These are phyloP conservation scores for Chrysogorgia sp. DNA, from an alignment of 92 coral and sea anemone genomes.

Conservation along the genomic window DNA sequence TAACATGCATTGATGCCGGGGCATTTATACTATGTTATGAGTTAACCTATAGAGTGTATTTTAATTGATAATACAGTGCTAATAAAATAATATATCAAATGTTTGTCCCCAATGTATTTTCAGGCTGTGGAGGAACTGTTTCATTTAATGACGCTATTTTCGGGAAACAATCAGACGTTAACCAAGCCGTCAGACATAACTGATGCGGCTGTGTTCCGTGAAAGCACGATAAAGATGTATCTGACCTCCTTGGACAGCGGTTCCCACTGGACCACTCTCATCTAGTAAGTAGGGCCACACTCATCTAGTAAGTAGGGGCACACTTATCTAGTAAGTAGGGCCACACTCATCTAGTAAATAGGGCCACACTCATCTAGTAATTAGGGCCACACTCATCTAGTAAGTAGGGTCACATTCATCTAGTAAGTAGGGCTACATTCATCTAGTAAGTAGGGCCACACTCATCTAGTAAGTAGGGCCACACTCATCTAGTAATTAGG, in stretches of 20 bases:
- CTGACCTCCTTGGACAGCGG: slow-evolving; percentile 91
- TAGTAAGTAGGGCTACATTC: no score
- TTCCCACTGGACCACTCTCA: slow-evolving; percentile 93
- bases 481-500: no score
- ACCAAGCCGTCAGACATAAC: slow-evolving; percentile 63
- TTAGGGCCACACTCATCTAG: no score
- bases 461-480: no score
- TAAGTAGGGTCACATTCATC: no score
- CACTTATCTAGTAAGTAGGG: slow-evolving; percentile 13
- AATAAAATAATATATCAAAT: not conserved
- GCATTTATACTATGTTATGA: no score
- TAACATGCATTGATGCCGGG: no score
- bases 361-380: no score
- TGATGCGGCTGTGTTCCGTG: slow-evolving; percentile 77
- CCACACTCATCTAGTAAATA: no score
- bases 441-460: no score
- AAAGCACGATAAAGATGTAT: slow-evolving; percentile 82
- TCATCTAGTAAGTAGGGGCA: slow-evolving; percentile 10
- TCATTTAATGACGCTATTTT: slow-evolving; percentile 78
- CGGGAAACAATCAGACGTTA: slow-evolving; percentile 74
- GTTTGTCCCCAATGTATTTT: not conserved
- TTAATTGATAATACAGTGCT: no score
- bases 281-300: slow-evolving; percentile 62
- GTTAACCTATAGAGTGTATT: no score
- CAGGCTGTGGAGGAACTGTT: slow-evolving; percentile 99